Conservation (phyloP, 2,888 invertebrate species). For the Psococerastis gibbosa region DNA sequence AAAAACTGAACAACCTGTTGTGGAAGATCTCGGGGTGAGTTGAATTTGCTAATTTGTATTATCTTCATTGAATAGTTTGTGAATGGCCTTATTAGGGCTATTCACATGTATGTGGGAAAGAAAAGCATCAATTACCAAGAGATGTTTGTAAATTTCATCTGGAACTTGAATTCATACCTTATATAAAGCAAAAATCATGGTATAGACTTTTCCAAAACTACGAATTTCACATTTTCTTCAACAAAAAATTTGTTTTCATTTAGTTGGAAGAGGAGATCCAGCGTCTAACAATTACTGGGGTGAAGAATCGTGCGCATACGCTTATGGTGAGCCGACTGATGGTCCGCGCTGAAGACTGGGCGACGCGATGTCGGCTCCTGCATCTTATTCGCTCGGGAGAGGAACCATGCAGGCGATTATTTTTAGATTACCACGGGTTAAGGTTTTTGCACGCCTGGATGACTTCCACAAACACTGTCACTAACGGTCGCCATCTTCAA, state of each 20-base stretch:
- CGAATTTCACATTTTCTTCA: constrained; percentile 19
- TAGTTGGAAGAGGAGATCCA: constrained; percentile 80
- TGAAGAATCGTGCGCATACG: constrained; percentile 81
- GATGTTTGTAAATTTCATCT: too few relatives aligned
- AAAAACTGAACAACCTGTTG: constrained; percentile 19
- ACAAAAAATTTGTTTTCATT: too few relatives aligned
- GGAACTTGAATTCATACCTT: too few relatives aligned
- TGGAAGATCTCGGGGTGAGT: constrained; percentile 43
- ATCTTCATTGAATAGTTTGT: too few relatives aligned
- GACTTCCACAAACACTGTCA: constrained; percentile 18
- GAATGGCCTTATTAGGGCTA: too few relatives aligned
- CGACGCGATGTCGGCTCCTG: constrained; percentile 47
- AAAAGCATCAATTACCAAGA: too few relatives aligned
- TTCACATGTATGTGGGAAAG: too few relatives aligned
- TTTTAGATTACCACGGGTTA: constrained; percentile 85
- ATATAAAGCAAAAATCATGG: too few relatives aligned
- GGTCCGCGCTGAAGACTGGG: constrained; percentile 72
- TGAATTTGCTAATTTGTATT: neutral
- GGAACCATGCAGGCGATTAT: constrained; percentile 63
- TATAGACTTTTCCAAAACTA: too few relatives aligned
- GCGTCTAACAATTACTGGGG: constrained; percentile 51
- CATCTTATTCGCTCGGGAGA: constrained; percentile 61
- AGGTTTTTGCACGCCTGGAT: constrained; percentile 86
- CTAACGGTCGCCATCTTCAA: neutral
- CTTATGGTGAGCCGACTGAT: constrained; percentile 76